These are phyloP conservation scores for Heterotis niloticus DNA, from an alignment of 2,113 vertebrate species.

Conservation along the genomic window DNA sequence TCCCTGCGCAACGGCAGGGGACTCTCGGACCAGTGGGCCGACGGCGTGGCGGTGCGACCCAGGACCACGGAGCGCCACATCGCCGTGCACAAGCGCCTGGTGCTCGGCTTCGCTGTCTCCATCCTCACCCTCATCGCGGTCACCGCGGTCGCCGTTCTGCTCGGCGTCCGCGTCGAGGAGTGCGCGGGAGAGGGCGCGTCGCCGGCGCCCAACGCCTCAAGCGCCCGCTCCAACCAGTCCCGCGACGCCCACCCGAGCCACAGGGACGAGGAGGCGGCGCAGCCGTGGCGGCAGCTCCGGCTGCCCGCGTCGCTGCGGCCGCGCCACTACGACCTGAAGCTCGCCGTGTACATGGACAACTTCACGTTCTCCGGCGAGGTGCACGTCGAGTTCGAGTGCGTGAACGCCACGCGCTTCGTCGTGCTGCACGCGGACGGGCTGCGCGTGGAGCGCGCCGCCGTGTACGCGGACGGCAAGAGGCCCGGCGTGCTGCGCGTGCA, in stretches of 20 bases:
- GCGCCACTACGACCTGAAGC: slow-evolving; percentile 85
- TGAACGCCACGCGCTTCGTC: slow-evolving; percentile 81
- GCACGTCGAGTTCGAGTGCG: slow-evolving; percentile 84
- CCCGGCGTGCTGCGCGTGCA: slow-evolving; percentile 75
- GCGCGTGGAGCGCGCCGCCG: slow-evolving; percentile 74
- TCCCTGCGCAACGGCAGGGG: slow-evolving; percentile 76
- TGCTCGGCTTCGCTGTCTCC: slow-evolving; percentile 85
- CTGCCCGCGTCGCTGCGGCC: slow-evolving; percentile 76
- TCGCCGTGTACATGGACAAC: slow-evolving; percentile 87
- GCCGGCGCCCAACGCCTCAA: slow-evolving; percentile 37
- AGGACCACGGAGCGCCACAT: slow-evolving; percentile 82
- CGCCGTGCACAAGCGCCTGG: slow-evolving; percentile 79
- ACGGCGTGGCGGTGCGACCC: slow-evolving; percentile 71
- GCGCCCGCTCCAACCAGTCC: slow-evolving; percentile 47
- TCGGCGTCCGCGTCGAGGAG: slow-evolving; percentile 82
- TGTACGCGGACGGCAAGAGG: slow-evolving; percentile 73
- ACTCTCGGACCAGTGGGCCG: slow-evolving; percentile 80
- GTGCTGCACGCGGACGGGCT: slow-evolving; percentile 84
- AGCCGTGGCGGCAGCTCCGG: slow-evolving; percentile 77
- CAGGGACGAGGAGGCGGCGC: slow-evolving; percentile 49
- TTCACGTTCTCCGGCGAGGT: slow-evolving; percentile 92
- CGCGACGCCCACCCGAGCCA: slow-evolving; percentile 54
- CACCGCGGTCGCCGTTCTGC: slow-evolving; percentile 79
- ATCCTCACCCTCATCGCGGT: slow-evolving; percentile 82
- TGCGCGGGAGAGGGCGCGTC: slow-evolving; percentile 61